Percentiles rank a stretch among this genome's conserved stretches.
phyloP scores from a whole-genome alignment of 2,797 vertebrate genomes.

The Labeo calbasu region DNA sequence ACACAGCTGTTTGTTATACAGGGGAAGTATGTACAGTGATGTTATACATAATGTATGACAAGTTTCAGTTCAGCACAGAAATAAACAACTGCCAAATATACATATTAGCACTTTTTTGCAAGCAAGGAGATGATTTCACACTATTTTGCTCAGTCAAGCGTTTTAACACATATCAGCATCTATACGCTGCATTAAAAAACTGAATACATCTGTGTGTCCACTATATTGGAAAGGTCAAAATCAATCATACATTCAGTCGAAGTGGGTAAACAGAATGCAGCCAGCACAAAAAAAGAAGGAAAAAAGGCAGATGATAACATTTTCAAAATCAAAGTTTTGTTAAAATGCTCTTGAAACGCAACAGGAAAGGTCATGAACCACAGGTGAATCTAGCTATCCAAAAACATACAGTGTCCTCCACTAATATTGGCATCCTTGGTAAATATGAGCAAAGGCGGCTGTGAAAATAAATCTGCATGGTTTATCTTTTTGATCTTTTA shows the following conservation, averaged over 20 bases:
- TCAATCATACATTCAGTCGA: background rate
- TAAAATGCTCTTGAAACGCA: background rate
- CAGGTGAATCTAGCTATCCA: background rate
- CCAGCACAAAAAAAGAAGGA: background rate
- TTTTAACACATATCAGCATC: background rate
- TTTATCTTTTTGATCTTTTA: no score
- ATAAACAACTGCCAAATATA: constrained; percentile 9
- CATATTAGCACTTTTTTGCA: background rate
- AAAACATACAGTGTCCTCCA: background rate
- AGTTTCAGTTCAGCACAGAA: background rate
- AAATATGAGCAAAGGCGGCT: no score
- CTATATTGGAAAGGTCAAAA: background rate
- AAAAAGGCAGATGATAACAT: background rate
- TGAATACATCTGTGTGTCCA: background rate
- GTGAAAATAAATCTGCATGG: no score
- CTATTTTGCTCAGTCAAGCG: background rate
- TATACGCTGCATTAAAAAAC: no score
- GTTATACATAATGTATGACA: constrained; percentile 17
- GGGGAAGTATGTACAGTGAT: background rate
- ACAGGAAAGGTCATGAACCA: background rate
- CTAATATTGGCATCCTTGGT: no score
- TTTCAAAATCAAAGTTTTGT: no score
- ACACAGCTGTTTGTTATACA: constrained; percentile 15
- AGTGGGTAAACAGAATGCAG: background rate
- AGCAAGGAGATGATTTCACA: background rate